These are phyloP conservation scores for Sylvilagus bachmani DNA, from an alignment of 2,113 vertebrate species.

Conservation along the genomic window DNA sequence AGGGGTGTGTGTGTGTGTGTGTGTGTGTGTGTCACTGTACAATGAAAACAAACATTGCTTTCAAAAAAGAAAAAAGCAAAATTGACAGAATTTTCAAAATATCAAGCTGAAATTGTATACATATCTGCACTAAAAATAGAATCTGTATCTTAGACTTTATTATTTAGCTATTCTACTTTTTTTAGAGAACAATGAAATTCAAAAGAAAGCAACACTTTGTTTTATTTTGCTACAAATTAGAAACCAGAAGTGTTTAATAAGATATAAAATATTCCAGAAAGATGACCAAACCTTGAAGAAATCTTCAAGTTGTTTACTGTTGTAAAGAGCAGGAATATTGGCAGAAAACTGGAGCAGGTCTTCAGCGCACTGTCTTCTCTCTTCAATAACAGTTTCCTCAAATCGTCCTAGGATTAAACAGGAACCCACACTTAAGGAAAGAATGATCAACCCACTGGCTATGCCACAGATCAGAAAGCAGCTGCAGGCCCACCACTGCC, in stretches of 20 bases:
- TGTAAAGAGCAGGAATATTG: constrained; percentile 96
- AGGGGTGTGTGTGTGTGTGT: no score
- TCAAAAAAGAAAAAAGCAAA: no score
- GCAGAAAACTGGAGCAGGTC: constrained; percentile 99
- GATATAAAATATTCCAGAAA: constrained; percentile 49
- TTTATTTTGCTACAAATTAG: neutral
- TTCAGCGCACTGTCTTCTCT: constrained; percentile 98
- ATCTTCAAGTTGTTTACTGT: constrained; percentile 95
- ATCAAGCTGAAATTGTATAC: neutral
- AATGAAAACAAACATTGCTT: no score
- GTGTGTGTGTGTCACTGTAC: no score
- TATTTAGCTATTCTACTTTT: neutral
- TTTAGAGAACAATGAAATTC: constrained; percentile 12
- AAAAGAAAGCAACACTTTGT: neutral
- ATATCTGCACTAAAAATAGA: neutral
- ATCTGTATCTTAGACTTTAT: neutral
- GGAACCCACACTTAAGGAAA: constrained; percentile 66
- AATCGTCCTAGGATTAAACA: constrained; percentile 93
- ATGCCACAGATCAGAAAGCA: neutral
- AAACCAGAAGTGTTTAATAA: constrained; percentile 28
- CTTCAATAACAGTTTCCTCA: constrained; percentile 96
- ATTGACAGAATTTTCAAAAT: neutral
- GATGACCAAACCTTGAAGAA: constrained; percentile 95
- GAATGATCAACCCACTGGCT: constrained; percentile 36
- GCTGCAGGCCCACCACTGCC: neutral